Percentiles rank a stretch among this genome's conserved stretches.
Evolutionary conservation across 2,797 vertebrate genomes (phyloP).

Genomic region (Acrossocheilus fasciatus): DNA sequence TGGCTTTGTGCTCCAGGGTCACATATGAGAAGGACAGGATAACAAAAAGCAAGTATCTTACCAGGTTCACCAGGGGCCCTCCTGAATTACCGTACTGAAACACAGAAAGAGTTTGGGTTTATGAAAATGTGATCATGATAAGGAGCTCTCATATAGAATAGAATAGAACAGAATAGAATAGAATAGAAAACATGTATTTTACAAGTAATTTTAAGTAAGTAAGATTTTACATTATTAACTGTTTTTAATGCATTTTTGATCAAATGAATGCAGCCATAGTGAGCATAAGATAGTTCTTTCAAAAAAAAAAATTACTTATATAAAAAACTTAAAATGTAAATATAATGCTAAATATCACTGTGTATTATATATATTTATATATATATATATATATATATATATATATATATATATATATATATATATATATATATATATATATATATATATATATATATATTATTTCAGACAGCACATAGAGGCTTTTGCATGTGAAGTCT

Average conservation of each 20-base stretch:
- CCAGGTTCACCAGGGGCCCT: conserved; percentile 96
- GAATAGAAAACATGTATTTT: not conserved
- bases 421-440: not conserved
- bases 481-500: too few relatives aligned
- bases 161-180: not conserved
- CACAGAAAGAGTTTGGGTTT: conserved; percentile 60
- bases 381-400: too few relatives aligned
- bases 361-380: not conserved
- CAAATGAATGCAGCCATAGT: not conserved
- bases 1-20: too few relatives aligned
- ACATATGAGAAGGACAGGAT: not conserved
- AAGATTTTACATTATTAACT: not conserved
- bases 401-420: too few relatives aligned
- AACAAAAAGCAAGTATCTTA: conserved; percentile 74
- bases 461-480: too few relatives aligned
- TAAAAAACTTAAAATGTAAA: not conserved
- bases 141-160: not conserved
- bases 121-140: not conserved
- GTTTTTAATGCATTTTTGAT: not conserved
- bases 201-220: not conserved
- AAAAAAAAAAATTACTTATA: too few relatives aligned
- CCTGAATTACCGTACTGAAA: conserved; percentile 96
- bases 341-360: not conserved
- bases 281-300: not conserved
- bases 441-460: too few relatives aligned